A percentile compares a stretch with the other conserved stretches of the same genome.
Conservation (phyloP, 2,113 vertebrate genomes). For the Colistium nudipinnis region DNA sequence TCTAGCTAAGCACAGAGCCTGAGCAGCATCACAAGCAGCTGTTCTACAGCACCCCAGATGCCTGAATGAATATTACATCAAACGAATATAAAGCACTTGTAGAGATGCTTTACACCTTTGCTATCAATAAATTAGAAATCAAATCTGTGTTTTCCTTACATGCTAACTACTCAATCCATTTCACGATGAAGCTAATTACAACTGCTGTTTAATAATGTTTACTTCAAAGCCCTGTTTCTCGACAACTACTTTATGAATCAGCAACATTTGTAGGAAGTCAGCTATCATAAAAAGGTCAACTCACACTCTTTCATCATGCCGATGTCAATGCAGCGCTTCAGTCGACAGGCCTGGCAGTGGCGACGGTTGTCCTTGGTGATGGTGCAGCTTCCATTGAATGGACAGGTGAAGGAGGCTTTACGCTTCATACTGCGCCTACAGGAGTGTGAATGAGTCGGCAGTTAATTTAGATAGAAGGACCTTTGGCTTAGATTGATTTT, state of each 20-base stretch:
- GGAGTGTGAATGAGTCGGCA: slow-evolving; percentile 13
- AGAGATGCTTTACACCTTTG: too few relatives aligned
- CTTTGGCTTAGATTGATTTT: too few relatives aligned
- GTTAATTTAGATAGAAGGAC: background rate
- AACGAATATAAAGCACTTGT: slow-evolving; percentile 11
- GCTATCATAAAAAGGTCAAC: slow-evolving; percentile 63
- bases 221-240: background rate
- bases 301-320: slow-evolving; percentile 99
- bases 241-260: background rate
- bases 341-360: slow-evolving; percentile 96
- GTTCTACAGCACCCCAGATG: slow-evolving; percentile 15
- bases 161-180: too few relatives aligned
- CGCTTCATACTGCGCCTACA: slow-evolving; percentile 96
- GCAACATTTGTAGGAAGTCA: too few relatives aligned
- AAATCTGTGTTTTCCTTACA: background rate
- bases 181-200: too few relatives aligned
- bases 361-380: slow-evolving; percentile 99
- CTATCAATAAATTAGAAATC: too few relatives aligned
- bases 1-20: background rate
- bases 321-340: slow-evolving; percentile 94
- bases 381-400: slow-evolving; percentile 92
- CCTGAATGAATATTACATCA: slow-evolving; percentile 34
- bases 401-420: slow-evolving; percentile 94
- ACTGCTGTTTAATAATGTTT: background rate
- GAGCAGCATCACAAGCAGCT: too few relatives aligned